Evolutionary conservation across 2,797 vertebrate genomes (phyloP), one percentile per base, ranked within the genome.

Genomic region (Pachyuromys duprasi): DNA sequence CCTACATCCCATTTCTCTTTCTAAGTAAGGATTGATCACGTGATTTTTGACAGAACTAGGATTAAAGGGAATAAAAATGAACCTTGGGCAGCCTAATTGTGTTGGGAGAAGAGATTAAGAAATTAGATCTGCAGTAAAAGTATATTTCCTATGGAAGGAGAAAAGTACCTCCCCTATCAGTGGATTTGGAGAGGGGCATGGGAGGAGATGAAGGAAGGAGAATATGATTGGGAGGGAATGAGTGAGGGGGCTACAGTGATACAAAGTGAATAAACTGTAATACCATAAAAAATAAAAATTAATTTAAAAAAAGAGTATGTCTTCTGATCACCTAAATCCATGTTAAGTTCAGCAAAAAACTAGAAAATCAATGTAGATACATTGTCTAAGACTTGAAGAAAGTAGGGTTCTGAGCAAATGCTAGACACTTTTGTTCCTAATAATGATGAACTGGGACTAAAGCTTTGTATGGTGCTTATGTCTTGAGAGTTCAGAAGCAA

Each of bases 1-100:
- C n/a, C n/a, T n/a, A n/a, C n/a, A n/a, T n/a, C n/a, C n/a, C n/a
- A n/a, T n/a, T n/a, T n/a, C n/a, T n/a, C n/a, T n/a, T n/a, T n/a
- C n/a, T n/a, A n/a, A n/a, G n/a, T n/a, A n/a, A n/a, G n/a, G n/a
- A n/a, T n/a, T n/a, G n/a, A n/a, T n/a, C n/a, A n/a, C n/a, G n/a
- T n/a, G 0, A 45, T 42, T 65, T 78, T 33, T 91, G 70, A 22
- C 18, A 91, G 28, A 28, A 75, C 20, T 89, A 42, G 22, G 82
- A 39, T 72, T 89, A 81, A 95, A 88, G 31, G 60, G 31, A 93
- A 93, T 14, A 60, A 36, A 49, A 69, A 91, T 89, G 78, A 89
- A 69, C 86, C 15, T 6, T 69, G 24, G 0, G 17, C 1, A 84
- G 24, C 20, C 70, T 76, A 84, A 69, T 63, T 63, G 9, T 8